Conservation (phyloP, 2,113 vertebrate species). For the Dromas ardeola region DNA sequence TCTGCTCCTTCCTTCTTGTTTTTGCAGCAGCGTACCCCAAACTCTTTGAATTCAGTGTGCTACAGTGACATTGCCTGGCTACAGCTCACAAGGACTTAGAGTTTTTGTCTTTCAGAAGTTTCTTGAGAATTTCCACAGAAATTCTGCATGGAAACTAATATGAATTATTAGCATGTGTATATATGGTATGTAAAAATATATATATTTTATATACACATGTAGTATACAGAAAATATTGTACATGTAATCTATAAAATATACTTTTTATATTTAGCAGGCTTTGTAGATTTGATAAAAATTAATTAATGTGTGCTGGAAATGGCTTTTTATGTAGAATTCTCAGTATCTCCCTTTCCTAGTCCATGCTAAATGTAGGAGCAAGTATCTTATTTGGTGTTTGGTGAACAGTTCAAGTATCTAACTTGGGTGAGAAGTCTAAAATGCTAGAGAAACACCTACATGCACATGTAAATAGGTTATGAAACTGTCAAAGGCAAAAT, state of each 20-base stretch:
- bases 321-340: neutral
- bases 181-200: neutral
- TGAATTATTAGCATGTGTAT: neutral
- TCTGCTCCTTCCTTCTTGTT: neutral
- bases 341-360: neutral
- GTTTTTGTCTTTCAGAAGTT: neutral
- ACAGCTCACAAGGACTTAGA: neutral
- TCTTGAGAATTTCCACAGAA: neutral
- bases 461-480: neutral
- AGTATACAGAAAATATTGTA: neutral
- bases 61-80: neutral
- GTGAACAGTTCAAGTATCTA: neutral
- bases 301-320: neutral
- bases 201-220: too few species aligned
- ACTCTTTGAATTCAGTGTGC: neutral
- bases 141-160: neutral
- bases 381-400: neutral
- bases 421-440: neutral
- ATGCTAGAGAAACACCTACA: neutral
- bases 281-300: neutral
- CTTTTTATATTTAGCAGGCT: neutral
- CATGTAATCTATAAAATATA: neutral
- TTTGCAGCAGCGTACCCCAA: neutral
- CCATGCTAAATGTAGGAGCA: neutral
- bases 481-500: neutral